Conservation (phyloP, 2,888 invertebrate species). For the Drosophila prostipennis region DNA sequence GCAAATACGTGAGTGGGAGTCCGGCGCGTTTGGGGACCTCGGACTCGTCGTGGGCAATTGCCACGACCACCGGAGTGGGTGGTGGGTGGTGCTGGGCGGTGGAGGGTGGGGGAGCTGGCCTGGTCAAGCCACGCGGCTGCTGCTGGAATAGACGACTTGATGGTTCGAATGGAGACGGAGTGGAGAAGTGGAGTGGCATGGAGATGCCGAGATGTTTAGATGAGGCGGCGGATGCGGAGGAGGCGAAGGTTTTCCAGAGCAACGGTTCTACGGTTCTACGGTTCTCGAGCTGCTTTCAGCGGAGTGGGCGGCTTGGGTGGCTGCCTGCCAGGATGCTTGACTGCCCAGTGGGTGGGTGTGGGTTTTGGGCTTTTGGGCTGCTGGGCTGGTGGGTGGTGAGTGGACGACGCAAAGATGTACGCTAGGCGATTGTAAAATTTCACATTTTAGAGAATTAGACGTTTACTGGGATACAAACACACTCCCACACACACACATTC, state of each 20-base stretch:
- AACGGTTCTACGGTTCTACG: conserved; percentile 63
- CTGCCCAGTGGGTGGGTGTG: conserved; percentile 52
- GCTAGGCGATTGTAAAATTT: conserved; percentile 82
- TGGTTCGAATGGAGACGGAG: conserved; percentile 55
- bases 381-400: conserved; percentile 45
- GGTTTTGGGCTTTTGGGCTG: conserved; percentile 31
- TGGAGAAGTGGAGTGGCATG: conserved; percentile 8
- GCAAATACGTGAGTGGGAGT: conserved; percentile 72
- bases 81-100: conserved; percentile 32
- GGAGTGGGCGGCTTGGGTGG: conserved; percentile 48
- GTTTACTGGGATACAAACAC: conserved; percentile 63
- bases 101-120: conserved; percentile 26
- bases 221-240: neutral
- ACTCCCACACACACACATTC: neutral
- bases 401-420: conserved; percentile 76
- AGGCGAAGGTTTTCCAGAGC: conserved; percentile 58
- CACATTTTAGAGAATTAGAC: conserved; percentile 81
- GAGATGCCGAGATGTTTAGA: conserved; percentile 12
- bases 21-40: conserved; percentile 72
- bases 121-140: conserved; percentile 77
- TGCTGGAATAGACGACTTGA: conserved; percentile 75
- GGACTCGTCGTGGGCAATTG: conserved; percentile 72
- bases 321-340: neutral
- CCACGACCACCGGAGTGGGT: conserved; percentile 56
- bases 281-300: conserved; percentile 56